These are phyloP conservation scores for Epicauta chinensis DNA, from an alignment of 1,140 invertebrate genomes.

Conservation along the genomic window DNA sequence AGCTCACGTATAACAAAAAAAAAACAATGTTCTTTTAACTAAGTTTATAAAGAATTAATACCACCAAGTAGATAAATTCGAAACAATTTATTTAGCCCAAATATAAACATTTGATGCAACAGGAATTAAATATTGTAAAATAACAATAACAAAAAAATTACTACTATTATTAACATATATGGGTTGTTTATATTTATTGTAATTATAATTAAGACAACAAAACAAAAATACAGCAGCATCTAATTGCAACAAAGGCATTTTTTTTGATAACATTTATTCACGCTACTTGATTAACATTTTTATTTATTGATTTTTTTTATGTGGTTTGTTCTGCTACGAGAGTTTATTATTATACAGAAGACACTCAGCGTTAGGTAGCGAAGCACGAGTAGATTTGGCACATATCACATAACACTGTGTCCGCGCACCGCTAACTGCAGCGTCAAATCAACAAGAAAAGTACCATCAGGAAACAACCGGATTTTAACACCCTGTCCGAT, in stretches of 20 bases:
- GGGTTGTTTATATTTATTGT: background rate
- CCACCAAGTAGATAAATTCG: conserved; percentile 5
- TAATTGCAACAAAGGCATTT: conserved; percentile 13
- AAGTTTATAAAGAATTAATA: background rate
- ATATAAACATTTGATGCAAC: conserved; percentile 25
- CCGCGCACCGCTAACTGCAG: conserved; percentile 22
- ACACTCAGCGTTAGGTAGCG: conserved; percentile 36
- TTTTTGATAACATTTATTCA: conserved; percentile 12
- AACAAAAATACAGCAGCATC: conserved; percentile 7
- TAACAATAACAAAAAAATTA: conserved; percentile 1
- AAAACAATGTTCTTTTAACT: no score
- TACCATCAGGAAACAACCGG: conserved; percentile 23
- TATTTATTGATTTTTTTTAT: no score
- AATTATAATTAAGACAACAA: conserved; percentile 3
- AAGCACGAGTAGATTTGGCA: conserved; percentile 43
- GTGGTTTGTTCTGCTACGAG: conserved; percentile 8
- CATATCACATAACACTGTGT: conserved; percentile 39
- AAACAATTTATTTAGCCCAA: conserved; percentile 22
- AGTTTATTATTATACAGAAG: conserved; percentile 26
- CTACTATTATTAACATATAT: conserved; percentile 10
- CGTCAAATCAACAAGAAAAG: conserved; percentile 29
- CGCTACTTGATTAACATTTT: conserved; percentile 15
- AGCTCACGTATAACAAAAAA: no score
- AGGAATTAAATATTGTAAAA: conserved; percentile 14
- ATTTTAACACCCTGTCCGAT: conserved; percentile 18